Evolutionary conservation across 2,113 vertebrate genomes (phyloP).

Genomic region (Barbus barbus): DNA sequence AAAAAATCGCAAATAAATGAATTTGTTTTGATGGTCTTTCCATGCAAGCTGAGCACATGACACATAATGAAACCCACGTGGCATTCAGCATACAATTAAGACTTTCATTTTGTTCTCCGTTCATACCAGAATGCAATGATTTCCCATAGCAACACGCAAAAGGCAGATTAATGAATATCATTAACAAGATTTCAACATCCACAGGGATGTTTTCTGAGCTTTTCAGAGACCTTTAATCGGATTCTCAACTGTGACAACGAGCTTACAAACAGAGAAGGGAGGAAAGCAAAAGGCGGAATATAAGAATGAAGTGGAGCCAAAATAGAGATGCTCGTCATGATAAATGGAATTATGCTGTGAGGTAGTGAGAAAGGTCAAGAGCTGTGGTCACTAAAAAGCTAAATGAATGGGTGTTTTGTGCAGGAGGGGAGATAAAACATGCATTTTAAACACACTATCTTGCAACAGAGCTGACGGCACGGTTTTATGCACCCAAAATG

Average conservation of each 20-base stretch:
- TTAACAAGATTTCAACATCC: not conserved
- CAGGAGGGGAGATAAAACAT: not conserved
- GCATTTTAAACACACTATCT: not conserved
- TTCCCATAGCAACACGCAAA: slow-evolving; percentile 12
- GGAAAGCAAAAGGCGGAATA: not conserved
- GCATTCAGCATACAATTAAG: not conserved
- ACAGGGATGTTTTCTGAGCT: not conserved
- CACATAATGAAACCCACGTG: slow-evolving; percentile 33
- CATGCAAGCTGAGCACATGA: not conserved
- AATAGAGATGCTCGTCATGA: not conserved
- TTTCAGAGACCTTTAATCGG: not conserved
- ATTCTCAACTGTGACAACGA: not conserved
- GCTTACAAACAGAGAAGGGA: not conserved
- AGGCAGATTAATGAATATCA: not conserved
- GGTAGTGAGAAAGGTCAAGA: not conserved
- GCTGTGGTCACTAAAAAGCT: not conserved
- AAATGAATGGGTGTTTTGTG: not conserved
- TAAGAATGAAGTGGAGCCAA: not conserved
- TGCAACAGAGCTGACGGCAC: not conserved
- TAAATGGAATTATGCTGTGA: not conserved
- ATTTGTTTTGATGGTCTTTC: not conserved
- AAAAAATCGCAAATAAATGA: not conserved
- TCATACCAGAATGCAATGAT: not conserved
- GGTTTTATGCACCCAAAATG: not conserved
- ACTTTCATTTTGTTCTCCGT: not conserved